Conservation (phyloP, 2,888 invertebrate genomes). For the Brachynemurus nebulosus region DNA sequence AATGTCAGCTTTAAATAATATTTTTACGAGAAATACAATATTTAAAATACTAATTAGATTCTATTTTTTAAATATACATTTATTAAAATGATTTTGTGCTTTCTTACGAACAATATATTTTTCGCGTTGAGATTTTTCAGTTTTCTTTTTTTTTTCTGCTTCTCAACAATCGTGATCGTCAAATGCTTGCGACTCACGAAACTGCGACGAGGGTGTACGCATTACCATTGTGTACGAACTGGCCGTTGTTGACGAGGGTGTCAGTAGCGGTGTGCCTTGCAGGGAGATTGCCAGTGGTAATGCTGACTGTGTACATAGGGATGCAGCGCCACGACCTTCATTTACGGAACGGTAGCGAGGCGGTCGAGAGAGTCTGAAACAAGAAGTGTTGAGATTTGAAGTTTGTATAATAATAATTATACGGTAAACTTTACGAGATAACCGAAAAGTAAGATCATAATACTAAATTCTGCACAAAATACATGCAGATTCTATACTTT, state of each 20-base stretch:
- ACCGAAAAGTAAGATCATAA: not conserved
- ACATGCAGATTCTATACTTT: too few relatives aligned
- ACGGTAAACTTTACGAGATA: not conserved
- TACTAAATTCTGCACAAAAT: too few relatives aligned
- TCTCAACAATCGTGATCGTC: constrained; percentile 1
- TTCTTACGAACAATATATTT: too few relatives aligned
- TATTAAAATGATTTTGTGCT: too few relatives aligned
- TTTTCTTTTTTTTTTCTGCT: too few relatives aligned
- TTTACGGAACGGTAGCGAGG: constrained; percentile 56
- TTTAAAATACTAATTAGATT: too few relatives aligned
- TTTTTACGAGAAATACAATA: too few relatives aligned
- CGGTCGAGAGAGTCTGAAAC: constrained; percentile 52
- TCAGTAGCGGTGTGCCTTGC: constrained; percentile 43
- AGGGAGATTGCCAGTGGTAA: constrained; percentile 63
- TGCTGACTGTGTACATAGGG: constrained; percentile 56
- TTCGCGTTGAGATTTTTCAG: too few relatives aligned
- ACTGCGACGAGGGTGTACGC: not conserved
- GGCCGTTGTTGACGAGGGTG: constrained; percentile 24
- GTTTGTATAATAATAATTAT: too few relatives aligned
- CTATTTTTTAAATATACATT: too few relatives aligned
- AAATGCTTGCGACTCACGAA: not conserved
- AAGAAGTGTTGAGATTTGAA: too few relatives aligned
- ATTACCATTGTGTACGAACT: not conserved
- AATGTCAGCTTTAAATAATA: too few relatives aligned
- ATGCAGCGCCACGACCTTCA: constrained; percentile 53